Evolutionary conservation across 1,140 invertebrate genomes (phyloP), one percentile per base, ranked within the genome.

Genomic region (Plectus sambesii): DNA sequence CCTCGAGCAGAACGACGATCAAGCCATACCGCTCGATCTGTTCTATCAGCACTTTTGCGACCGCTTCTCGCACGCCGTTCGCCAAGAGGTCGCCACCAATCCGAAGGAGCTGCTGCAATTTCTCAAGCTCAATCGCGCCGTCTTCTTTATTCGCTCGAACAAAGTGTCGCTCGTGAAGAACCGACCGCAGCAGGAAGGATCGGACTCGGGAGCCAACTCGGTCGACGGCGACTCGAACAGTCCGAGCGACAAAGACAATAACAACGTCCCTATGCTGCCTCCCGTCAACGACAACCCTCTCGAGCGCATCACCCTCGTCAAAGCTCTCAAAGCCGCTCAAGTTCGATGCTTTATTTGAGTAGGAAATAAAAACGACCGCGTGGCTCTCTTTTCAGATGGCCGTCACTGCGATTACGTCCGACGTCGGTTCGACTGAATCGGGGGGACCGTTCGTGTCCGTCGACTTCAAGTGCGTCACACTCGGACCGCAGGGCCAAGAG

Each of bases 61-160:
- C 42, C 55, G 67, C 30, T 67, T 69, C 44, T 60, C 61, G 9
- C 64, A 67, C 46, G 39, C 55, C 6, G 62, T 69, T 29, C 44
- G 64, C 20, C 64, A 67, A 53, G 63, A 67, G 44, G 67, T 67
- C 17, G 64, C 64, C 30, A 67, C 64, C 12, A 67, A 67, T 56
- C 64, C 64, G 30, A 68, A 67, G 44, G 64, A 67, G 49, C 46
- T 67, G 29, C 48, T 67, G n/a, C 58, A 62, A 42, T 67, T 67
- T 30, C 47, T 67, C 2, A 67, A 67, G 56, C 46, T 67, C 20
- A 67, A 67, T 48, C 48, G 64, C 39, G 54, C 50, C 37, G 47
- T 68, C 22, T 66, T 68, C 39, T 67, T 67, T 56, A 67, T 67
- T 50, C 55, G 64, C 30, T 68, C 65, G 15, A 67, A 67, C 46